Evolutionary conservation across 92 coral and sea anemone genomes (phyloP), one percentile per base, ranked within the genome.

Genomic region (Epizoanthus fatuus): DNA sequence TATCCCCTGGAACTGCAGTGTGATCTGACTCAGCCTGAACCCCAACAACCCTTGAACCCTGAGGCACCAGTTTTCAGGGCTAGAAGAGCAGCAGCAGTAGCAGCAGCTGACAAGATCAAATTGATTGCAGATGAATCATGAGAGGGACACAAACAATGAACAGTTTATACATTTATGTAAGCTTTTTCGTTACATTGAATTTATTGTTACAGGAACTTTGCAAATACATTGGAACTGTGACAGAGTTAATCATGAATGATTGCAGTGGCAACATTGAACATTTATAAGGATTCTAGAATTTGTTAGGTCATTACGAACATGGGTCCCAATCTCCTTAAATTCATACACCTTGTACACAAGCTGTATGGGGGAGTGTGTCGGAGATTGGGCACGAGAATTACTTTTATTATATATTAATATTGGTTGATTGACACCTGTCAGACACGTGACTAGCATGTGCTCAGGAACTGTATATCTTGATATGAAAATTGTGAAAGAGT

Each of bases 51-150:
- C 58, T 42, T 87, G 77, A 72, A 81, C 71, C 86, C 69, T 47
- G 60, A 81, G 12, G 91, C 75, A 40, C 58, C 7, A 63, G 83
- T 7, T 0, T 87, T 87, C 49, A 72, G 81, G 70, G 64, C 81
- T 0, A 87, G 53, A 10, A 72, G 87, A 86, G 74, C 78, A 3
- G 88, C 88, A 37, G 92, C 74, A 37, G 80, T 77, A 25, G 80
- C 74, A 40, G 92, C 88, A 40, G 75, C 88, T n/a, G 88, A 72
- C 2, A 83, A 63, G 52, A 89, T 89, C 13, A 89, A 70, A 52
- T 71, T 44, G 11, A 76, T 69, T 60, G 63, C 74, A 0, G 53
- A 59, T 15, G 25, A 89, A n/a, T 29, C 11, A 38, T n/a, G 32
- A 56, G 9, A 4, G 51, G 9, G 51, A 45, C 9, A 45, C 6